phyloP scores from a whole-genome alignment of 2,888 invertebrate species.

The Pammene fasciana region DNA sequence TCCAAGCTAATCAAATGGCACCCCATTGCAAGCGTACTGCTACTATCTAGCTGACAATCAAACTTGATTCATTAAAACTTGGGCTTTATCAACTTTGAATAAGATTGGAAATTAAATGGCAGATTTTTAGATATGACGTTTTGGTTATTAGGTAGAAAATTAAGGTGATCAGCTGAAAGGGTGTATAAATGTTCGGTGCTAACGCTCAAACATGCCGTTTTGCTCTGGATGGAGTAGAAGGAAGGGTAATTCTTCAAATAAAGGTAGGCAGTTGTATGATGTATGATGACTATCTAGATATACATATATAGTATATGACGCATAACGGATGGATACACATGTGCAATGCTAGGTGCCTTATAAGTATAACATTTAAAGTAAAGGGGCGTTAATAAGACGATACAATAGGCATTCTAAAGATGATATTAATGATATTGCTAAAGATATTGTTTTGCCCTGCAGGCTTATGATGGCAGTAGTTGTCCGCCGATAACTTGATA shows the following conservation, averaged over 20 bases:
- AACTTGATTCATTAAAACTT: neutral
- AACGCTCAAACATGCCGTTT: neutral
- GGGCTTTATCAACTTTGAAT: neutral
- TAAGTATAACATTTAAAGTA: too few relatives aligned
- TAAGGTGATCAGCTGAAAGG: slow-evolving; percentile 10
- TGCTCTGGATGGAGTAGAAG: neutral
- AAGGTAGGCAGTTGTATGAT: neutral
- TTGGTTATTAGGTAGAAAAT: neutral
- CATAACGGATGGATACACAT: too few relatives aligned
- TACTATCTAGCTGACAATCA: neutral
- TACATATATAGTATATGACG: too few relatives aligned
- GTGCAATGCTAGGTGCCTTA: too few relatives aligned
- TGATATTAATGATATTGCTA: too few relatives aligned
- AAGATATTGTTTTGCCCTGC: too few relatives aligned
- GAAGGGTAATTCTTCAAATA: neutral
- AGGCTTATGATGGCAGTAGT: too few relatives aligned
- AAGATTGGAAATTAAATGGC: neutral
- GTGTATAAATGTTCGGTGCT: slow-evolving; percentile 1
- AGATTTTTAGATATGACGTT: neutral
- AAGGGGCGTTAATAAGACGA: too few relatives aligned
- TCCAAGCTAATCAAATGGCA: slow-evolving; percentile 20
- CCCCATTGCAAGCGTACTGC: slow-evolving; percentile 8
- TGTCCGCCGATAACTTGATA: too few relatives aligned
- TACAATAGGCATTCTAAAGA: too few relatives aligned
- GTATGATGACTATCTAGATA: too few relatives aligned